phyloP scores from a whole-genome alignment of 2,113 vertebrate species.

The Bothrops jararaca region DNA sequence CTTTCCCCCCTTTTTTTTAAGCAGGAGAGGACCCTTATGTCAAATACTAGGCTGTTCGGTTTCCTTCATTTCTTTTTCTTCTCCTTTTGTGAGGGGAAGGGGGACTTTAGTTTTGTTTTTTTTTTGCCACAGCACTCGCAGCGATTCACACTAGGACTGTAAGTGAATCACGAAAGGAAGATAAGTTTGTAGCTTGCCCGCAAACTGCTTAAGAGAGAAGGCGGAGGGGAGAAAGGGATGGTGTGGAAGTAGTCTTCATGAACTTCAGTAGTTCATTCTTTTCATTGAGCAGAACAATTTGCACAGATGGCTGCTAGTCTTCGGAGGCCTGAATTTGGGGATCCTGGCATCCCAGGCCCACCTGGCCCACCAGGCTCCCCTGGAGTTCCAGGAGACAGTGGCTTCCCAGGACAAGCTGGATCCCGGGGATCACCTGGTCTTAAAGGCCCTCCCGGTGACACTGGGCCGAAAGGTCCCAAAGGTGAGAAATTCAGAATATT shows the following conservation, averaged over 20 bases:
- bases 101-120: background rate
- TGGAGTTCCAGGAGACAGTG: conserved; percentile 85
- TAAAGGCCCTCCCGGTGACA: conserved; percentile 86
- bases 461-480: conserved; percentile 90
- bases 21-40: background rate
- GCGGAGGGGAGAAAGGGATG: background rate
- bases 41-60: background rate
- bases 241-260: background rate
- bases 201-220: background rate
- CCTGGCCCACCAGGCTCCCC: conserved; percentile 87
- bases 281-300: conserved; percentile 82
- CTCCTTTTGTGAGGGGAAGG: background rate
- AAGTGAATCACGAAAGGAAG: background rate
- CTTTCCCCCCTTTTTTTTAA: background rate
- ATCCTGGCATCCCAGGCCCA: conserved; percentile 84
- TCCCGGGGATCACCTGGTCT: conserved; percentile 90
- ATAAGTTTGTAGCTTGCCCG: background rate
- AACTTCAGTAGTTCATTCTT: background rate
- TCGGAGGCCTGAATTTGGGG: conserved; percentile 87
- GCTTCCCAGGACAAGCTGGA: conserved; percentile 90
- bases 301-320: conserved; percentile 93
- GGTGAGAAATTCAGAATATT: conserved; percentile 69
- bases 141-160: background rate
- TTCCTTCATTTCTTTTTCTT: background rate
- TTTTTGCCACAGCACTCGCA: background rate